Evolutionary conservation across 2,113 vertebrate genomes (phyloP).

Genomic region (Plecturocebus donacophilus): DNA sequence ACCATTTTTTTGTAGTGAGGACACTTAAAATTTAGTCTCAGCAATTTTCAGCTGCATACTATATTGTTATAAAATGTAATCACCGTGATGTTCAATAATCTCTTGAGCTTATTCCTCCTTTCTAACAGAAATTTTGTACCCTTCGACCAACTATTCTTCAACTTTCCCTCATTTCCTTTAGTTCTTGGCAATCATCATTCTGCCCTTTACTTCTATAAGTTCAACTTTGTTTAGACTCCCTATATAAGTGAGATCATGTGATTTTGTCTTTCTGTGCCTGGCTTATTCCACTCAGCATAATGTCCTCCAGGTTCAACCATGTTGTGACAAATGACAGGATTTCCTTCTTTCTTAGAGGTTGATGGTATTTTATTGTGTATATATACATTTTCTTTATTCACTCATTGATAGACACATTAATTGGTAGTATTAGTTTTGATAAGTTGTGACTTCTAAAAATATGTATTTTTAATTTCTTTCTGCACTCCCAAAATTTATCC

Average conservation of each 20-base stretch:
- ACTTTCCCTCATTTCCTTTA: background rate
- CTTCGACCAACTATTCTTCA: background rate
- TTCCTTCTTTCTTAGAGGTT: background rate
- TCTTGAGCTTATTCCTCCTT: background rate
- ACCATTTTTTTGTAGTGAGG: background rate
- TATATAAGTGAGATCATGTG: background rate
- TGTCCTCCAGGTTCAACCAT: background rate
- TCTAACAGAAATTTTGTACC: background rate
- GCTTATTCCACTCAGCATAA: background rate
- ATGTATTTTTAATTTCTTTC: slow-evolving; percentile 9
- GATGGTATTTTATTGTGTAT: background rate
- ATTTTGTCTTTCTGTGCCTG: background rate
- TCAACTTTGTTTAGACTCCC: background rate
- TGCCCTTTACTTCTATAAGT: background rate
- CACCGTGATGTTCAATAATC: background rate
- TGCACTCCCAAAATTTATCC: background rate
- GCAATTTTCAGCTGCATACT: background rate
- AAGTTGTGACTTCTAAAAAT: background rate
- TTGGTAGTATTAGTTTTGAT: background rate
- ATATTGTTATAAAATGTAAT: background rate
- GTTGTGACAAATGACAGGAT: background rate
- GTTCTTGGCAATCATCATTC: background rate
- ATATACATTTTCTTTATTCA: background rate
- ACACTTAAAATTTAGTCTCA: background rate
- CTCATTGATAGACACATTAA: background rate